Evolutionary conservation across 2,888 invertebrate species (phyloP).

Genomic region (Marasmarcha lunaedactyla): DNA sequence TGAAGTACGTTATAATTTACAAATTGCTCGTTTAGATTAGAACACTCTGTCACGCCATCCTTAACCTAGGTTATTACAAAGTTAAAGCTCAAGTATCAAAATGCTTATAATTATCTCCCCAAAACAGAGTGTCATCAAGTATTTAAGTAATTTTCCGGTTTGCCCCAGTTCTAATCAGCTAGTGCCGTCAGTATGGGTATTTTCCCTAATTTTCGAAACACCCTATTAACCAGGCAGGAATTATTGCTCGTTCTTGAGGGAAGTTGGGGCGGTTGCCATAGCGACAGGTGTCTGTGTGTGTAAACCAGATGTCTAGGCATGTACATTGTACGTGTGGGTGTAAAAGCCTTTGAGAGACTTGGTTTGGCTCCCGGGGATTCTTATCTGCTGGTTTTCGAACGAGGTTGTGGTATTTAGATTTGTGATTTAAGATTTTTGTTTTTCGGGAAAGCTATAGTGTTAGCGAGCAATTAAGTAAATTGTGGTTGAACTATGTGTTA

Average conservation of each 20-base stretch:
- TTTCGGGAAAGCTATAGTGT: too few relatives aligned
- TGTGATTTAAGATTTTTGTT: too few relatives aligned
- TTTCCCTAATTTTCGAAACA: slow-evolving; percentile 58
- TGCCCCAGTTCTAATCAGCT: slow-evolving; percentile 48
- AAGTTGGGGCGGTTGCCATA: slow-evolving; percentile 36
- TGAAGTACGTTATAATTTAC: too few relatives aligned
- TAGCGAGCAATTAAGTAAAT: too few relatives aligned
- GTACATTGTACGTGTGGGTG: slow-evolving; percentile 22
- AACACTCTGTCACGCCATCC: too few relatives aligned
- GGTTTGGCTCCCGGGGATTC: slow-evolving; percentile 42
- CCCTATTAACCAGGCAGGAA: slow-evolving; percentile 54
- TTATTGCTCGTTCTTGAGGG: slow-evolving; percentile 49
- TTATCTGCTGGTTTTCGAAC: slow-evolving; percentile 36
- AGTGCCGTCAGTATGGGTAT: slow-evolving; percentile 40
- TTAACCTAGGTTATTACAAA: too few relatives aligned
- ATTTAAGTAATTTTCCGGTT: slow-evolving; percentile 54
- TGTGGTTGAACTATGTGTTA: too few relatives aligned
- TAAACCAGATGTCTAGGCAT: slow-evolving; percentile 28
- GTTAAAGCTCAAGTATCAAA: too few relatives aligned
- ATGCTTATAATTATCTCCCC: neutral
- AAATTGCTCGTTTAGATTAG: too few relatives aligned
- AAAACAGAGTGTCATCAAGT: slow-evolving; percentile 34
- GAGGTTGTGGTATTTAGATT: too few relatives aligned
- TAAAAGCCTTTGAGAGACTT: slow-evolving; percentile 26
- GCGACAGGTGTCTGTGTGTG: slow-evolving; percentile 37